phyloP scores from a whole-genome alignment of 2,113 vertebrate species.

The Neofelis nebulosa region DNA sequence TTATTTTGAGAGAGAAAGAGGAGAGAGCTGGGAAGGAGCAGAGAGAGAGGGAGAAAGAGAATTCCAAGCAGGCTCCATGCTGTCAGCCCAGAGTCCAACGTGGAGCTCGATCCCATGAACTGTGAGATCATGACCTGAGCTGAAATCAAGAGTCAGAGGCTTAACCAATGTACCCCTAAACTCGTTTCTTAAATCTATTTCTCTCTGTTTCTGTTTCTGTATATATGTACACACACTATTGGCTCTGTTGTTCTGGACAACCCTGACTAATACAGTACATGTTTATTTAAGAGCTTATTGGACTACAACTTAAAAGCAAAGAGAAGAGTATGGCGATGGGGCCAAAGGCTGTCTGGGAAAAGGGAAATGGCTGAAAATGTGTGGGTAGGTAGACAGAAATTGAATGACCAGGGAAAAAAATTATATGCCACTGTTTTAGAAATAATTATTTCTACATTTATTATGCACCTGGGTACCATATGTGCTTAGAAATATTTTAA shows the following conservation, averaged over 20 bases:
- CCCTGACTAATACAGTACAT: background rate
- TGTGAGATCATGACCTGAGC: too few relatives aligned
- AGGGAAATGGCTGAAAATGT: background rate
- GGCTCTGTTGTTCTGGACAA: background rate
- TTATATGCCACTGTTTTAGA: constrained; percentile 34
- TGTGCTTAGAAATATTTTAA: constrained; percentile 78
- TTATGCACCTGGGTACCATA: constrained; percentile 76
- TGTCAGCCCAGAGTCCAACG: too few relatives aligned
- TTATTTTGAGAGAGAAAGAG: too few relatives aligned
- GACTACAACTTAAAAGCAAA: background rate
- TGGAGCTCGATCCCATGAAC: too few relatives aligned
- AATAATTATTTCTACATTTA: constrained; percentile 51
- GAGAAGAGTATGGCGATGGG: background rate
- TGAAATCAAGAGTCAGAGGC: too few relatives aligned
- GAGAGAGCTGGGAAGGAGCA: too few relatives aligned
- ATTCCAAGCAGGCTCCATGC: too few relatives aligned
- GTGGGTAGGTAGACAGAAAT: background rate
- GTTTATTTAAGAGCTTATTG: background rate
- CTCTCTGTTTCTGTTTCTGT: background rate
- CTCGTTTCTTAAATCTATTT: background rate
- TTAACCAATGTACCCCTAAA: background rate
- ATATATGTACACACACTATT: background rate
- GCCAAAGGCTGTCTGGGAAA: background rate
- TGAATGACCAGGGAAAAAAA: background rate
- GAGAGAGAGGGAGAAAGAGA: too few relatives aligned